phyloP scores from a whole-genome alignment of 2,888 invertebrate species.

The Onthophagus sagittarius region DNA sequence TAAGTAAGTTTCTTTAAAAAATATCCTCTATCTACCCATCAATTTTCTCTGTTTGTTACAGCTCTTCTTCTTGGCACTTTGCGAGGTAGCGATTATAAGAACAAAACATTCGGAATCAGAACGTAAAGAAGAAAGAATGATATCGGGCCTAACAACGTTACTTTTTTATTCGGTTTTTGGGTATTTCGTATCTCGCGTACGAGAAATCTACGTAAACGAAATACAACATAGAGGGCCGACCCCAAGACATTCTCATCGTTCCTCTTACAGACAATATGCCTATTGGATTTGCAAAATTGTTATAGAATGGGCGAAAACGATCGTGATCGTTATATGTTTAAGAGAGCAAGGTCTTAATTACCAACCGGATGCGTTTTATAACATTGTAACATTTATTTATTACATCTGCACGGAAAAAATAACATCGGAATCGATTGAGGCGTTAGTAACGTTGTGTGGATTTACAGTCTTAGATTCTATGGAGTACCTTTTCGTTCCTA shows the following conservation, averaged over 20 bases:
- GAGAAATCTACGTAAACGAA: constrained; percentile 37
- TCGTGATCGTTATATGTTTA: constrained; percentile 56
- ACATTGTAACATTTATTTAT: constrained; percentile 61
- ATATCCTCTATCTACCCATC: not conserved
- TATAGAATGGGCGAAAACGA: constrained; percentile 74
- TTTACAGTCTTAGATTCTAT: constrained; percentile 64
- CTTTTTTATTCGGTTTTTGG: constrained; percentile 45
- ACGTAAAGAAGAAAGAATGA: constrained; percentile 34
- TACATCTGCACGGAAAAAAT: constrained; percentile 68
- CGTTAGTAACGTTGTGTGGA: constrained; percentile 54
- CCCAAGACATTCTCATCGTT: constrained; percentile 18
- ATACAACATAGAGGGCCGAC: constrained; percentile 22
- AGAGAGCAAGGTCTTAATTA: constrained; percentile 71
- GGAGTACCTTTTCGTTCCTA: constrained; percentile 65
- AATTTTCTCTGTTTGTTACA: constrained; percentile 29
- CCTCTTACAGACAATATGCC: constrained; percentile 28
- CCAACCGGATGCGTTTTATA: constrained; percentile 61
- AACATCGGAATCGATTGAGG: constrained; percentile 60
- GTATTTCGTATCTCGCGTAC: constrained; percentile 42
- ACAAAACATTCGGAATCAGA: constrained; percentile 23
- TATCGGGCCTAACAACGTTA: constrained; percentile 43
- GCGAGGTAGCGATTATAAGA: constrained; percentile 34
- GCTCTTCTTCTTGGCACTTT: constrained; percentile 44
- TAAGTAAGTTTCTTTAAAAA: not conserved
- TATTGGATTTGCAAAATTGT: constrained; percentile 58